Conservation (phyloP, 2,888 invertebrate genomes). For the Xestia sexstrigata region DNA sequence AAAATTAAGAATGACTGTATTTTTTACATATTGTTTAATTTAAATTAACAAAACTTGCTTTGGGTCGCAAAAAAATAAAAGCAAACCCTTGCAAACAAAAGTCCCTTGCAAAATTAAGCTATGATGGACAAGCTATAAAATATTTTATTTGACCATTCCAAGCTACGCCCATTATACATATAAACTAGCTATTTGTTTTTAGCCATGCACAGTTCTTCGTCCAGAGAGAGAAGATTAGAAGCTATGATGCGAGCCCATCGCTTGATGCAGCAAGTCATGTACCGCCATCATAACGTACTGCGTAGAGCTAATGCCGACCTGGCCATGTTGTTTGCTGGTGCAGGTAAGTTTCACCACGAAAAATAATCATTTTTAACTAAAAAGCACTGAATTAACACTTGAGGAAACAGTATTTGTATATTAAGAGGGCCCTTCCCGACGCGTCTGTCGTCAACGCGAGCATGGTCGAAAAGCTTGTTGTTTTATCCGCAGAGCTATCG, state of each 20-base stretch:
- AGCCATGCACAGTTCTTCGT: slow-evolving; percentile 74
- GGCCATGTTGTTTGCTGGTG: slow-evolving; percentile 81
- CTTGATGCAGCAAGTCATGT: slow-evolving; percentile 81
- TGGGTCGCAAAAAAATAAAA: background rate
- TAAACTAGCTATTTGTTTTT: slow-evolving; percentile 22
- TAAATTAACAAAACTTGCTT: background rate
- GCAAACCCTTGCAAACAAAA: background rate
- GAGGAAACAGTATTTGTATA: background rate
- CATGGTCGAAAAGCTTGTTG: too few relatives aligned
- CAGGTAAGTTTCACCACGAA: slow-evolving; percentile 69
- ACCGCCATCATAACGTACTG: slow-evolving; percentile 81
- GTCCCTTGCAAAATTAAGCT: background rate
- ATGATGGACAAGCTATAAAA: background rate
- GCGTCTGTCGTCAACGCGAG: too few relatives aligned
- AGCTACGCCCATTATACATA: background rate
- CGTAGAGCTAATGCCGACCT: slow-evolving; percentile 78
- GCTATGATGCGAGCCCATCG: slow-evolving; percentile 73
- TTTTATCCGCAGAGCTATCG: too few relatives aligned
- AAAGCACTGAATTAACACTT: background rate
- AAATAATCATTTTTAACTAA: background rate
- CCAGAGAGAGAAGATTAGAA: slow-evolving; percentile 74
- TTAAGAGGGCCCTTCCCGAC: too few relatives aligned
- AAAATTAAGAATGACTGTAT: background rate
- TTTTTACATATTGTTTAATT: background rate
- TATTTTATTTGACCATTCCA: background rate